Evolutionary conservation across 2,113 vertebrate genomes (phyloP), one percentile per base, ranked within the genome.

Genomic region (Myotis brandtii): DNA sequence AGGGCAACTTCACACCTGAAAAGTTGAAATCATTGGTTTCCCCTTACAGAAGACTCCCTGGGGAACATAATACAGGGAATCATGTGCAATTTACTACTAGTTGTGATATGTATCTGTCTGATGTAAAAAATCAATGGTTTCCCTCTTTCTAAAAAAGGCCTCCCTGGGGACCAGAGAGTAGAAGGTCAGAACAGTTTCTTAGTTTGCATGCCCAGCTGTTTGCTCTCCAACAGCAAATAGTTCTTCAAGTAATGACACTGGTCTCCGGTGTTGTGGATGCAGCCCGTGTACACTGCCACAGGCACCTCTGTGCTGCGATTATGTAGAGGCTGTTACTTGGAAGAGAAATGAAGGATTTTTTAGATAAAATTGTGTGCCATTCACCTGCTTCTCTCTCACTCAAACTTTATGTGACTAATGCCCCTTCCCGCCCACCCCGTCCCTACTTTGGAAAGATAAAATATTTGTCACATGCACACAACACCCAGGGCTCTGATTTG

Each of bases 21-120:
- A 98, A 98, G 43, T 96, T 95, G 97, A 98, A 98, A 98, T 96
- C 34, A 75, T 86, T 94, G 79, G 43, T 95, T 98, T 97, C 89
- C n/a, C 69, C 37, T 96, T 97, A 89, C 30, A 95, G 79, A 97
- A 86, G 62, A 13, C 84, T 97, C 86, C 91, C 80, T 97, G 76
- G 67, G 95, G 92, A 96, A 93, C 27, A 62, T 88, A 97, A 97
- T 94, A 96, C 27, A 95, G 21, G 72, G 85, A 97, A 97, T 98
- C 73, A 95, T 21, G 17, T 17, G 21, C 89, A 97, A 91, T 97
- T 98, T 98, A 94, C 52, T 50, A 73, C 56, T 72, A 95, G 86
- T 43, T 94, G 59, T 98, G 90, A 94, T 97, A 93, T 46, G 21
- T 97, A 95, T 94, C 77, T 86, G 9, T 88, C 89, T 96, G 46